phyloP scores from a whole-genome alignment of 2,113 vertebrate species.

The Eptesicus fuscus region DNA sequence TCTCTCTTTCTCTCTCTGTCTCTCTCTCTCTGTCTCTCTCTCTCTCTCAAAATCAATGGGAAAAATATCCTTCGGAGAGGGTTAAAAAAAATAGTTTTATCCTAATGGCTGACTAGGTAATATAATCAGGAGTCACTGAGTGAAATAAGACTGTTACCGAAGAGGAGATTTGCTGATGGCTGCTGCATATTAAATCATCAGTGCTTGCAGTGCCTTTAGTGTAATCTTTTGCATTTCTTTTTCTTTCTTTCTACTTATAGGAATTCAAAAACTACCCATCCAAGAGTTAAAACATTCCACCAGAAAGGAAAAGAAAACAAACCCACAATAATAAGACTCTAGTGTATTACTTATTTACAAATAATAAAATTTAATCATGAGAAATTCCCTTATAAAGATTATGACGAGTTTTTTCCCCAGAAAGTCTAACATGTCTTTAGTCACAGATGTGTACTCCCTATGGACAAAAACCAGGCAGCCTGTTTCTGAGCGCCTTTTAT shows the following conservation, averaged over 20 bases:
- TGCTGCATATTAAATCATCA: not conserved
- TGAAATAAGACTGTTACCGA: not conserved
- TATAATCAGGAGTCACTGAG: not conserved
- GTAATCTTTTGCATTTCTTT: not conserved
- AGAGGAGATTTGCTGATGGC: not conserved
- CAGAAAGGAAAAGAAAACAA: not conserved
- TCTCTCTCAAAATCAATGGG: no score
- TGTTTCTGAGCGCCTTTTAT: slow-evolving; percentile 1
- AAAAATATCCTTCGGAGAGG: no score
- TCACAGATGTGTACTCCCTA: not conserved
- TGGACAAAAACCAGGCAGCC: not conserved
- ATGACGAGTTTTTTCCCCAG: not conserved
- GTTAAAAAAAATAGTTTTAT: not conserved
- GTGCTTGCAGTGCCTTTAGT: not conserved
- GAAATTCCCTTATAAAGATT: not conserved
- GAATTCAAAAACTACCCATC: not conserved
- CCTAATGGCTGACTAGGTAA: not conserved
- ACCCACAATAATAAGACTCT: not conserved
- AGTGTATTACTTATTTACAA: not conserved
- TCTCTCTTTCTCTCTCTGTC: no score
- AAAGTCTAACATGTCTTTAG: not conserved
- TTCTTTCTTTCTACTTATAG: not conserved
- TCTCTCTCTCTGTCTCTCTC: no score
- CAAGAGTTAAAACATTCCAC: not conserved
- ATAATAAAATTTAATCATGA: not conserved